Conservation (phyloP, 2,113 vertebrate species). For the Trematomus loennbergii region DNA sequence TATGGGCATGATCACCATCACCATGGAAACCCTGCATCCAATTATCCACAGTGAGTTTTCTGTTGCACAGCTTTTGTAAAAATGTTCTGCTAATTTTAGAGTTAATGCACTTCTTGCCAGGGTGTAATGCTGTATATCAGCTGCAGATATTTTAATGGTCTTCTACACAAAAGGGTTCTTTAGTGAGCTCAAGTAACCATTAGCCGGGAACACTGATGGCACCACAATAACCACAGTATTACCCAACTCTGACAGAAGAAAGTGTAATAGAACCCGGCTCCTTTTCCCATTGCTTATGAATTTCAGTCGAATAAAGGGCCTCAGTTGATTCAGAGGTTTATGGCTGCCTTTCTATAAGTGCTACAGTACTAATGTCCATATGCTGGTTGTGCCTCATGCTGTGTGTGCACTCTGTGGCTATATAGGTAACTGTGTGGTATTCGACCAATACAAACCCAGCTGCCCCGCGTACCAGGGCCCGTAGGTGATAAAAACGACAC, state of each 20-base stretch:
- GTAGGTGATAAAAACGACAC: conserved; percentile 82
- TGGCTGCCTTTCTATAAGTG: conserved; percentile 41
- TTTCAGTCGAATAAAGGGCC: conserved; percentile 56
- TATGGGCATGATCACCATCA: conserved; percentile 94
- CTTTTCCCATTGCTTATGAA: conserved; percentile 63
- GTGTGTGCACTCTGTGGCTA: conserved; percentile 31
- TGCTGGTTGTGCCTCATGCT: conserved; percentile 33
- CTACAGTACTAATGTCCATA: conserved; percentile 23
- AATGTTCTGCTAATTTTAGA: conserved; percentile 14
- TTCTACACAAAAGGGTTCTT: conserved; percentile 54
- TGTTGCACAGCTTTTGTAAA: not conserved
- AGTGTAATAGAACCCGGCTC: conserved; percentile 61
- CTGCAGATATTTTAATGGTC: conserved; percentile 53
- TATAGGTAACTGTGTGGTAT: conserved; percentile 56
- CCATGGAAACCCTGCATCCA: conserved; percentile 86
- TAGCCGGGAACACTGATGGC: conserved; percentile 57
- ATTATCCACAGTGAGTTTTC: conserved; percentile 90
- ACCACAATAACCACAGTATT: conserved; percentile 72
- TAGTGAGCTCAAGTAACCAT: conserved; percentile 54
- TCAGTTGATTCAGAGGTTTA: conserved; percentile 67
- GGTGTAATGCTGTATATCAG: conserved; percentile 26
- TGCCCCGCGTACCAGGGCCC: conserved; percentile 61
- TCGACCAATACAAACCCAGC: conserved; percentile 56
- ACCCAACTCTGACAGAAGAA: conserved; percentile 55
- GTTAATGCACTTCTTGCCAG: conserved; percentile 10